phyloP scores from a whole-genome alignment of 2,888 invertebrate genomes.

The Trichopria drosophilae region DNA sequence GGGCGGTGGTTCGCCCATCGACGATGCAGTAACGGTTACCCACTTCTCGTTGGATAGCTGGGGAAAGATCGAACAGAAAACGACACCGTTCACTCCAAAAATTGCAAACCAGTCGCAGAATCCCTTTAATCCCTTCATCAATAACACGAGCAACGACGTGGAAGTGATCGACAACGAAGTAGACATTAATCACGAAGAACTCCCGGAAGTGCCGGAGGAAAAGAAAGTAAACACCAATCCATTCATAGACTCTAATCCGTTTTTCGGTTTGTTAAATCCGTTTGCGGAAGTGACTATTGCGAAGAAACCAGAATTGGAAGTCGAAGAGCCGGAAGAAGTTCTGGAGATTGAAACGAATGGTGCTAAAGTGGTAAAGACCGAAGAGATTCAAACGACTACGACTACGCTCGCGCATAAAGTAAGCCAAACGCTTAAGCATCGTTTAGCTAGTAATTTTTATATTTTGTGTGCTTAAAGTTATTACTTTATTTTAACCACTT shows the following conservation, averaged over 20 bases:
- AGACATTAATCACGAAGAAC: constrained; percentile 24
- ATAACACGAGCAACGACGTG: constrained; percentile 34
- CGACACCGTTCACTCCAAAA: constrained; percentile 51
- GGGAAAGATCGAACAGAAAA: constrained; percentile 61
- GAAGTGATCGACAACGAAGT: constrained; percentile 13
- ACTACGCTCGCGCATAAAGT: constrained; percentile 53
- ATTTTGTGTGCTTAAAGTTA: neutral
- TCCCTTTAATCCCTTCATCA: constrained; percentile 57
- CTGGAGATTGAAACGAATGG: constrained; percentile 42
- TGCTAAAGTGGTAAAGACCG: constrained; percentile 50
- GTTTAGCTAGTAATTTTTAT: too few species aligned
- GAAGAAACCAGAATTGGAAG: constrained; percentile 30
- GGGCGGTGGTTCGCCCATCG: constrained; percentile 41
- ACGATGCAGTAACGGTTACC: constrained; percentile 66
- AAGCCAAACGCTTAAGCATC: too few species aligned
- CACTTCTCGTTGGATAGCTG: constrained; percentile 62
- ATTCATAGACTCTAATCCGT: constrained; percentile 58
- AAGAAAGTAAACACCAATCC: constrained; percentile 58
- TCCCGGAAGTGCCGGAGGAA: constrained; percentile 38
- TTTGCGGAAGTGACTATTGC: constrained; percentile 41
- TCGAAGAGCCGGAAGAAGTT: constrained; percentile 29
- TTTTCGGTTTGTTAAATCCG: constrained; percentile 57
- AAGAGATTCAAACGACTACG: constrained; percentile 51
- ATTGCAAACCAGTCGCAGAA: constrained; percentile 53
- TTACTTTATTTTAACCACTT: too few species aligned